phyloP scores from a whole-genome alignment of 2,797 vertebrate species.

The Chrosomus eos region DNA sequence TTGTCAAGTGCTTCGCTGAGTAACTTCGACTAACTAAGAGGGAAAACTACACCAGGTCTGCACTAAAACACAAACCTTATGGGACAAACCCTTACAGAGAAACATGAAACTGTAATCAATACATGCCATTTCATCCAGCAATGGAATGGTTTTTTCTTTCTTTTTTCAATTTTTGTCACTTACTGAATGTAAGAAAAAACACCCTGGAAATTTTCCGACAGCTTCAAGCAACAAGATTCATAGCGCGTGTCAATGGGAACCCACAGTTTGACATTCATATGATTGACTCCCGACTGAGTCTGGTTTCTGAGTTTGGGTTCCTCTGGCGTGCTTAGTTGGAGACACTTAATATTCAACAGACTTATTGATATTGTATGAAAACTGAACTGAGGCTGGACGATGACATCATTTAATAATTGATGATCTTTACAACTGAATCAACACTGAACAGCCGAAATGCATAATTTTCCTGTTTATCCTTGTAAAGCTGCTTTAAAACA shows the following conservation, averaged over 20 bases:
- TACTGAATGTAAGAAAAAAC: background rate
- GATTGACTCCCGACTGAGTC: background rate
- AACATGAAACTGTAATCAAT: background rate
- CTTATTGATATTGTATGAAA: too few relatives aligned
- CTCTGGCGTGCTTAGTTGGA: too few relatives aligned
- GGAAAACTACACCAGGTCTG: background rate
- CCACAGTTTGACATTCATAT: background rate
- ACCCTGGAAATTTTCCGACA: background rate
- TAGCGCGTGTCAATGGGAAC: background rate
- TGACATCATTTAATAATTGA: too few relatives aligned
- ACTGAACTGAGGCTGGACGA: too few relatives aligned
- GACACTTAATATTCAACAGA: too few relatives aligned
- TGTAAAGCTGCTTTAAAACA: too few relatives aligned
- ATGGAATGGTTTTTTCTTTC: too few relatives aligned
- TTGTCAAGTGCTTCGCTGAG: background rate
- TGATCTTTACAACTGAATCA: too few relatives aligned
- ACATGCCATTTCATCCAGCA: background rate
- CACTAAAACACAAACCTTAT: background rate
- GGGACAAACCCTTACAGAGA: slow-evolving; percentile 15
- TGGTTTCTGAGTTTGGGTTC: too few relatives aligned
- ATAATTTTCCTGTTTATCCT: too few relatives aligned
- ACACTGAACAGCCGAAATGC: too few relatives aligned
- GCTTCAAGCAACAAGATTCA: background rate
- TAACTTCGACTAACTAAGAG: background rate
- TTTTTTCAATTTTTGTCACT: background rate